Evolutionary conservation across 2,113 vertebrate species (phyloP).

Genomic region (Paradoxurus hermaphroditus): DNA sequence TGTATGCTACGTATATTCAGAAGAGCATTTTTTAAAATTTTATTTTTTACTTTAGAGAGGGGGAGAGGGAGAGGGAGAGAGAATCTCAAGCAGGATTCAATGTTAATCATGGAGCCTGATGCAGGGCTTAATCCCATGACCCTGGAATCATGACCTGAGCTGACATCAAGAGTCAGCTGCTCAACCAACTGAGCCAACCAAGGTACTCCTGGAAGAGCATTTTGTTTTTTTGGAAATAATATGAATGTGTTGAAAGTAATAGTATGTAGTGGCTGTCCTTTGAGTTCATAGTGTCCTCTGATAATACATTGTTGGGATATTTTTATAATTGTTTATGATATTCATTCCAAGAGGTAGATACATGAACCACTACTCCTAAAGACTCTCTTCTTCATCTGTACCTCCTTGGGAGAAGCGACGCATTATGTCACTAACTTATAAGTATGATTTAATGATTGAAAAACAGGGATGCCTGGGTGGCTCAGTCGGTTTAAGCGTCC

Average conservation of each 20-base stretch:
- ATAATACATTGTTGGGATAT: neutral
- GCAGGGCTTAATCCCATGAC: too few species aligned
- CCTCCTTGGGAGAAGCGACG: neutral
- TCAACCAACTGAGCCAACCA: too few species aligned
- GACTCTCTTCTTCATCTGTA: neutral
- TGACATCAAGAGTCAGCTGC: too few species aligned
- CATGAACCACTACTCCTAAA: neutral
- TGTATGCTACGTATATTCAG: neutral
- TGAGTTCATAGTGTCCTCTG: neutral
- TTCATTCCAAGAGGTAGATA: neutral
- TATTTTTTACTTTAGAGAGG: too few species aligned
- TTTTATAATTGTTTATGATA: constrained; percentile 6
- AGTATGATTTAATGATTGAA: neutral
- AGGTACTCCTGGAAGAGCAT: neutral
- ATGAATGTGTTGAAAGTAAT: neutral
- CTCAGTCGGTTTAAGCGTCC: too few species aligned
- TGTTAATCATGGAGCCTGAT: too few species aligned
- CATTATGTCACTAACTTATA: neutral
- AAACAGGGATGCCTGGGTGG: too few species aligned
- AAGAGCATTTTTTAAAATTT: too few species aligned
- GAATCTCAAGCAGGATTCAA: too few species aligned
- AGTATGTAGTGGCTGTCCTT: neutral
- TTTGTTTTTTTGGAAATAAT: neutral
- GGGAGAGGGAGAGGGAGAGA: too few species aligned
- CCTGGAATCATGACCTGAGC: too few species aligned